Evolutionary conservation across 2,888 invertebrate genomes (phyloP).

Genomic region (Catocala nupta): DNA sequence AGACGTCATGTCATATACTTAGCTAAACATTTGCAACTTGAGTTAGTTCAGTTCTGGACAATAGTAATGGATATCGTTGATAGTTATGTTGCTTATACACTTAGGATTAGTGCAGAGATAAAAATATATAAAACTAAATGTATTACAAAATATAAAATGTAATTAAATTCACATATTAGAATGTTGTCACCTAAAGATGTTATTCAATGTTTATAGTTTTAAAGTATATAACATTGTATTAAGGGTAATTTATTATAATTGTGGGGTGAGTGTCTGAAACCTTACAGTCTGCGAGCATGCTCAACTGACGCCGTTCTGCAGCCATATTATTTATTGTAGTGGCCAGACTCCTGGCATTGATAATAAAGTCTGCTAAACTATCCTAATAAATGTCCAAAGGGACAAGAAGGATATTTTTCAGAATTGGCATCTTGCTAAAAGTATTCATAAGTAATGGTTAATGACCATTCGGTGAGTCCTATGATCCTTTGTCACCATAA

Average conservation of each 20-base stretch:
- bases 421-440: no score
- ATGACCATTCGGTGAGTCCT: no score
- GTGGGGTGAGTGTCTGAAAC: no score
- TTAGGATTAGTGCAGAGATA: slow-evolving; percentile 47
- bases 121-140: slow-evolving; percentile 12
- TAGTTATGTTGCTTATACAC: slow-evolving; percentile 33
- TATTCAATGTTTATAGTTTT: slow-evolving; percentile 20
- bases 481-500: no score
- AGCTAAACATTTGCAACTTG: slow-evolving; percentile 34
- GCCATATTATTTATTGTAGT: no score
- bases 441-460: no score
- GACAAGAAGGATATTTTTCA: no score
- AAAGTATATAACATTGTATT: slow-evolving; percentile 11
- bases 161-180: slow-evolving; percentile 9
- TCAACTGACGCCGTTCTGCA: no score
- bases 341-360: no score
- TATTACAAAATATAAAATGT: background rate
- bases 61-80: slow-evolving; percentile 23
- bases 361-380: no score
- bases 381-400: no score
- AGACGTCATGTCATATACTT: slow-evolving; percentile 28
- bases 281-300: no score
- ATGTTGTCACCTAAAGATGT: slow-evolving; percentile 14
- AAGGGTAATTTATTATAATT: slow-evolving; percentile 1
- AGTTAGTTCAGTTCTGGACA: slow-evolving; percentile 26